Percentiles rank a stretch among this genome's conserved stretches.
These are phyloP conservation scores for Palaemon carinicauda DNA, from an alignment of 1,140 invertebrate species.

Conservation along the genomic window DNA sequence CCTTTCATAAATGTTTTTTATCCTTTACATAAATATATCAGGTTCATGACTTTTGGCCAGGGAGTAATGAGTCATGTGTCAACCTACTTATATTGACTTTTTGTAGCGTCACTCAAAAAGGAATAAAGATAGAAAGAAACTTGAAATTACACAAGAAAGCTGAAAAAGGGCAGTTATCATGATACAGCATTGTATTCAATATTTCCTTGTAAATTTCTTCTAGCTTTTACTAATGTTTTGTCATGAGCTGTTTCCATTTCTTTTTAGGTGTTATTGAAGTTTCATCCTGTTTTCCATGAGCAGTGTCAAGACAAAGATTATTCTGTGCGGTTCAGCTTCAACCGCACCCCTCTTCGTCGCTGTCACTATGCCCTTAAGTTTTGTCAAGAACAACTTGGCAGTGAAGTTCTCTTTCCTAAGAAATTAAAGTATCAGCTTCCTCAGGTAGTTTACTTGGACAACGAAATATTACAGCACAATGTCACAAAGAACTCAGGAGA, in stretches of 20 bases:
- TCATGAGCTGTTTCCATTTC: not conserved
- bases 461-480: not conserved
- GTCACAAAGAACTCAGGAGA: too few relatives aligned
- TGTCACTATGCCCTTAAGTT: conserved; percentile 74
- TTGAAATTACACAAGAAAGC: too few relatives aligned
- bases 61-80: too few relatives aligned
- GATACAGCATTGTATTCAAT: too few relatives aligned
- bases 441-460: conserved; percentile 72
- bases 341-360: conserved; percentile 69
- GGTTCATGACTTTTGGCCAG: too few relatives aligned
- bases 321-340: conserved; percentile 71
- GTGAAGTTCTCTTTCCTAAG: conserved; percentile 75
- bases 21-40: too few relatives aligned
- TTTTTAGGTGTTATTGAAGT: conserved; percentile 73
- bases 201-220: too few relatives aligned
- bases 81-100: too few relatives aligned
- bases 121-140: too few relatives aligned
- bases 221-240: not conserved
- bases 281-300: conserved; percentile 75
- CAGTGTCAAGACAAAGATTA: conserved; percentile 75
- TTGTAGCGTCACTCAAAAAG: too few relatives aligned
- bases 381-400: conserved; percentile 69
- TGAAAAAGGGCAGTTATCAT: too few relatives aligned
- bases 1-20: too few relatives aligned
- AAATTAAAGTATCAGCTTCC: conserved; percentile 69